Conservation (phyloP, 2,113 vertebrate genomes). For the Carassius auratus region DNA sequence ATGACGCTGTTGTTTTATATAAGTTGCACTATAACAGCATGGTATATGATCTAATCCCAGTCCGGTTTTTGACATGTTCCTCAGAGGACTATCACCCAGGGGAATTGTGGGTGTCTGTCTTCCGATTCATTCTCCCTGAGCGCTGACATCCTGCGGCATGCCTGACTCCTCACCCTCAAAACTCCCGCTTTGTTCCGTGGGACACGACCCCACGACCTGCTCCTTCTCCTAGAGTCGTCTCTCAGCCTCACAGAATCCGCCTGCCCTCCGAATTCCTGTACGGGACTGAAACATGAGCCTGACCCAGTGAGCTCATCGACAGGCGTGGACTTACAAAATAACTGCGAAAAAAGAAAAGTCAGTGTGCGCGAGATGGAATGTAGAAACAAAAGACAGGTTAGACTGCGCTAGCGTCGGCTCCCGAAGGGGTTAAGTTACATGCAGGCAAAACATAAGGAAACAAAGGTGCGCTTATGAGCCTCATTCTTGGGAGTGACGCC, state of each 20-base stretch:
- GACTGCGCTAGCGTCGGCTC: conserved; percentile 50
- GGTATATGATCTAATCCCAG: not conserved
- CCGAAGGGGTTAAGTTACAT: conserved; percentile 68
- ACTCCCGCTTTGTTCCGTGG: conserved; percentile 59
- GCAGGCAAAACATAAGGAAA: conserved; percentile 57
- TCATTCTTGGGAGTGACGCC: not conserved
- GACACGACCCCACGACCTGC: conserved; percentile 40
- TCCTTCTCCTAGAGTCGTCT: conserved; percentile 62
- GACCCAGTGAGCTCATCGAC: conserved; percentile 71
- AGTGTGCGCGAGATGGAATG: conserved; percentile 20
- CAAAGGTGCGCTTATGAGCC: conserved; percentile 56
- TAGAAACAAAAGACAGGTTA: conserved; percentile 54
- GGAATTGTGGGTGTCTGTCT: not conserved
- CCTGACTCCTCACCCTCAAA: conserved; percentile 66
- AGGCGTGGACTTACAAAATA: conserved; percentile 61
- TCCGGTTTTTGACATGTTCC: not conserved
- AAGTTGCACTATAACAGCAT: not conserved
- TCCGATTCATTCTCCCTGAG: conserved; percentile 53
- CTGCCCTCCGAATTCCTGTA: conserved; percentile 73
- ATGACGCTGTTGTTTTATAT: not conserved
- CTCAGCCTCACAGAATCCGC: conserved; percentile 49
- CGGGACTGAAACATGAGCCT: conserved; percentile 69
- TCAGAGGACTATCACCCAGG: not conserved
- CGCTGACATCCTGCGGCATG: conserved; percentile 58
- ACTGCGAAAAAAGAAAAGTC: not conserved